Percentiles rank a stretch among this genome's conserved stretches.
Evolutionary conservation across 1,140 invertebrate species (phyloP).

Genomic region (Apis laboriosa): DNA sequence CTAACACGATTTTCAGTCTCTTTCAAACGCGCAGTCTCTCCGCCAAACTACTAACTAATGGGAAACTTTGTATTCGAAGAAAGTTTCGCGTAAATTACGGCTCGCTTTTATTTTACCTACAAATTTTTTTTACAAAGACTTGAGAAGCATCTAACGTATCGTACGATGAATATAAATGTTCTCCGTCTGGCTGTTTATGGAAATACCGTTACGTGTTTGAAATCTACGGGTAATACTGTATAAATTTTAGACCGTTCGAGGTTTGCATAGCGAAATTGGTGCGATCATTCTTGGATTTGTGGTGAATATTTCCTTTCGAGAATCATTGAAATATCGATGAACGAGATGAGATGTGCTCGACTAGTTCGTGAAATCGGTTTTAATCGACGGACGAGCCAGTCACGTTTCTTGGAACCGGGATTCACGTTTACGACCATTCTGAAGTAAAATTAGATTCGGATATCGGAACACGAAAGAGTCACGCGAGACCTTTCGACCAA

Average conservation of each 20-base stretch:
- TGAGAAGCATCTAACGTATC: not conserved
- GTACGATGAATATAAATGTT: slow-evolving; percentile 38
- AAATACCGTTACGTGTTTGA: slow-evolving; percentile 35
- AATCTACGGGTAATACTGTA: not conserved
- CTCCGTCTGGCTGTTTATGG: slow-evolving; percentile 3
- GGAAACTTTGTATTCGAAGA: slow-evolving; percentile 35
- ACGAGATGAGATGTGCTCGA: not conserved
- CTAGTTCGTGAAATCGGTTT: slow-evolving; percentile 1
- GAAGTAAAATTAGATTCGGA: slow-evolving; percentile 36
- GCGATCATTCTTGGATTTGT: too few relatives aligned
- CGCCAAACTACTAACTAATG: not conserved
- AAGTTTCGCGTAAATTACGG: slow-evolving; percentile 34
- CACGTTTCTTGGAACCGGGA: slow-evolving; percentile 8
- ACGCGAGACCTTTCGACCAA: slow-evolving; percentile 9
- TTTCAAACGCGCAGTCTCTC: not conserved
- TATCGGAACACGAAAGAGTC: not conserved
- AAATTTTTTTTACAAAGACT: not conserved
- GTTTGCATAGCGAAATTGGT: not conserved
- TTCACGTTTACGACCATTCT: slow-evolving; percentile 5
- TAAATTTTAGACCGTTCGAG: not conserved
- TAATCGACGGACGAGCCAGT: not conserved
- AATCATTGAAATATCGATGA: not conserved
- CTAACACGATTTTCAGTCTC: not conserved
- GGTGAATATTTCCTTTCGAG: not conserved
- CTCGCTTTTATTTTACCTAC: slow-evolving; percentile 28